Evolutionary conservation across 1,140 invertebrate species (phyloP).

Genomic region (Aphidius gifuensis): DNA sequence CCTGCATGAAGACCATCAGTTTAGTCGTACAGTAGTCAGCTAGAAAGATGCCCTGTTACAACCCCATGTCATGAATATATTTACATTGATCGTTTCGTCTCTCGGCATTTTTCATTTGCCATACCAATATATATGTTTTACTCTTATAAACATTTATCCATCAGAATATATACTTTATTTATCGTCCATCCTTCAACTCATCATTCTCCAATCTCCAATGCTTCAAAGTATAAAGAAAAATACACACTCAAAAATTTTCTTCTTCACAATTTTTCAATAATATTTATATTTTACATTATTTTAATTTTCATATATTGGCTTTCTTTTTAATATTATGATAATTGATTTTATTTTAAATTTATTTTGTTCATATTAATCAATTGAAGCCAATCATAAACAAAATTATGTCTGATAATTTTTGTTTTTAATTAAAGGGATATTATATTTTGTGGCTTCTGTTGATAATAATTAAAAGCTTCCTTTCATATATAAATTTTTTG

Average conservation of each 20-base stretch:
- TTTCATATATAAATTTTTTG: too few species aligned
- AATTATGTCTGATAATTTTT: too few species aligned
- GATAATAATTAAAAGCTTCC: too few species aligned
- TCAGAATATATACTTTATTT: constrained; percentile 38
- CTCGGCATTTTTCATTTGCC: constrained; percentile 55
- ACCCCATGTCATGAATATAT: constrained; percentile 57
- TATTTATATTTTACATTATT: too few species aligned
- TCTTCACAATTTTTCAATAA: background rate
- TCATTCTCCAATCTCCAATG: constrained; percentile 30
- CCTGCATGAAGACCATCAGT: background rate
- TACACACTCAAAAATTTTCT: background rate
- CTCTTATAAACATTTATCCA: constrained; percentile 17
- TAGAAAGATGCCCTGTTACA: constrained; percentile 31
- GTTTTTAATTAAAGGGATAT: too few species aligned
- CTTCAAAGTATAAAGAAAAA: constrained; percentile 8
- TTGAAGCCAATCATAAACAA: too few species aligned
- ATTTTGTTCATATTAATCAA: too few species aligned
- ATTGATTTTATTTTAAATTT: too few species aligned
- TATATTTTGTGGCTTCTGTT: too few species aligned
- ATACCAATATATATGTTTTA: constrained; percentile 1
- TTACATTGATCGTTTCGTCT: constrained; percentile 54
- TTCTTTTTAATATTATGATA: too few species aligned
- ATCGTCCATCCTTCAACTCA: constrained; percentile 33
- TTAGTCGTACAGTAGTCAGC: background rate
- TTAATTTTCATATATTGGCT: too few species aligned